phyloP scores from a whole-genome alignment of 2,113 vertebrate genomes.

The Columbina picui region DNA sequence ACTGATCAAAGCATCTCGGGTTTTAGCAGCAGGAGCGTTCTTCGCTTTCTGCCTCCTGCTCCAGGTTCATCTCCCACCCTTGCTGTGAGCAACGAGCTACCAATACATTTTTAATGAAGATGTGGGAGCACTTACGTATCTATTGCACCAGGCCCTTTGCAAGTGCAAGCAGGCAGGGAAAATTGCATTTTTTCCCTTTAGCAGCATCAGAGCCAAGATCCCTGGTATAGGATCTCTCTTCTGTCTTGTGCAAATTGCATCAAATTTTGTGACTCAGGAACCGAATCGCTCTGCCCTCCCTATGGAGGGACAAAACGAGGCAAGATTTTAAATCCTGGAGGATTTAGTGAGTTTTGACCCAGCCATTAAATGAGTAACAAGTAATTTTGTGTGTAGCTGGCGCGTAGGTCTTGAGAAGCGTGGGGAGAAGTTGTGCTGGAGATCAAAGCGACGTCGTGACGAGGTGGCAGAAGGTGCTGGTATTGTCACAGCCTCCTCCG shows the following conservation, averaged over 20 bases:
- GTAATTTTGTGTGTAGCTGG: neutral
- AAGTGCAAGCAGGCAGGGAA: neutral
- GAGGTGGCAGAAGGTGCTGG: neutral
- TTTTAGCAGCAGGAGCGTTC: neutral
- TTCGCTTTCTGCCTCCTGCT: neutral
- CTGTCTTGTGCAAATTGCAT: rapidly evolving
- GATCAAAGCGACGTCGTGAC: rapidly evolving
- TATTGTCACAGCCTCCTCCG: rapidly evolving
- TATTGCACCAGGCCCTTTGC: neutral
- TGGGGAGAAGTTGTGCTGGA: rapidly evolving
- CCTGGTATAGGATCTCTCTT: rapidly evolving
- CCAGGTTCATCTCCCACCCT: neutral
- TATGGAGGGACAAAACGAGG: rapidly evolving
- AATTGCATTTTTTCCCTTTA: rapidly evolving
- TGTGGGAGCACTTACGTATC: neutral
- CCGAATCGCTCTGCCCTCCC: neutral
- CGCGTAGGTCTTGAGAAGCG: rapidly evolving
- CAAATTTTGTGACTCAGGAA: neutral
- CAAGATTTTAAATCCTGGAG: neutral
- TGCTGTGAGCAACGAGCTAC: neutral
- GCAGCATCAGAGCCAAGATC: rapidly evolving
- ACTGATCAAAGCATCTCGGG: neutral
- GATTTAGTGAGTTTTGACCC: neutral
- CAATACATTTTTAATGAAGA: neutral
- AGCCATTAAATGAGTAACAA: rapidly evolving